phyloP scores from a whole-genome alignment of 2,888 invertebrate genomes.

The Theristus sp. region DNA sequence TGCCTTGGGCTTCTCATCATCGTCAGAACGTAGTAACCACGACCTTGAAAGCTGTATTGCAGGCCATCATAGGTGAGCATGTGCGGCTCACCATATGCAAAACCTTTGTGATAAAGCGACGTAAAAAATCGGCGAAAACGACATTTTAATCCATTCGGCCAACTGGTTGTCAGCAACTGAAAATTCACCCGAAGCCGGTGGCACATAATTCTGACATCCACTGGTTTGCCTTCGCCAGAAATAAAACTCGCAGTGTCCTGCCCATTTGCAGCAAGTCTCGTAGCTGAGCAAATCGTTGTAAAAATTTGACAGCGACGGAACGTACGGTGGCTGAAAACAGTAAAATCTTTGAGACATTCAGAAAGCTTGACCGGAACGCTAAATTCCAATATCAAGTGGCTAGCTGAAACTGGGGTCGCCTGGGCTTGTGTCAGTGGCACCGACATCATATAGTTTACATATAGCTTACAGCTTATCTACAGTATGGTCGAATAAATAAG shows the following conservation, averaged over 20 bases:
- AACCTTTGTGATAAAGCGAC: constrained; percentile 37
- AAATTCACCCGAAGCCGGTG: constrained; percentile 52
- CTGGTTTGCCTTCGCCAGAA: constrained; percentile 72
- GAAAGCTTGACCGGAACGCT: no score
- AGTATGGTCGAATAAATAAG: no score
- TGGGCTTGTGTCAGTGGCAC: no score
- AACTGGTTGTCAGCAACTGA: no score
- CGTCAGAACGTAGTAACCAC: constrained; percentile 64
- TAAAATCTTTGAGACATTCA: no score
- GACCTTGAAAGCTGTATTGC: constrained; percentile 77
- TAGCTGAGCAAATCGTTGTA: constrained; percentile 71
- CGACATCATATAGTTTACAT: not conserved
- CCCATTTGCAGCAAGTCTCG: constrained; percentile 59
- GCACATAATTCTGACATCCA: constrained; percentile 83
- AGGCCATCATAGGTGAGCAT: constrained; percentile 72
- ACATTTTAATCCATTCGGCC: no score
- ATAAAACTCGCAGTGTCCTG: constrained; percentile 81
- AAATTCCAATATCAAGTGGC: no score
- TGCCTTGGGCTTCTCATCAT: constrained; percentile 12
- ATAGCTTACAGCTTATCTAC: not conserved
- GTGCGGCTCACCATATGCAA: constrained; percentile 81
- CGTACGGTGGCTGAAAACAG: constrained; percentile 37
- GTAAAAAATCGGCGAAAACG: not conserved
- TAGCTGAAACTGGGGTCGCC: no score
- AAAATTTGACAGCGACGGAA: constrained; percentile 83